Evolutionary conservation across 2,797 vertebrate genomes (phyloP).

Genomic region (Malurus splendens): DNA sequence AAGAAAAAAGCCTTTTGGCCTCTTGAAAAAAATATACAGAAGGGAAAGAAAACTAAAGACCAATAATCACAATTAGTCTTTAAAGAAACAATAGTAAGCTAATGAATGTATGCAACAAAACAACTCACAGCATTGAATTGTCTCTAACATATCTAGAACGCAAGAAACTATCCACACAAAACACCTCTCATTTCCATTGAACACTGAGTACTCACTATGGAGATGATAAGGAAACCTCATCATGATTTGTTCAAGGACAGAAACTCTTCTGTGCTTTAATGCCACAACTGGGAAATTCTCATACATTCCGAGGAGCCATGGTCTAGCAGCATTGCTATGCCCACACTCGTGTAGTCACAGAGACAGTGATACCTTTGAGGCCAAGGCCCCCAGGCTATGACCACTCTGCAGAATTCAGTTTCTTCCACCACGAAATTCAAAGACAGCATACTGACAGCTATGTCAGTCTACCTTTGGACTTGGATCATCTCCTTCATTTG

Average conservation of each 20-base stretch:
- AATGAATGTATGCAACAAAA: background rate
- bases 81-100: background rate
- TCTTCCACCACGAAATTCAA: background rate
- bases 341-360: accelerated
- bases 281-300: background rate
- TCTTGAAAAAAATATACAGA: background rate
- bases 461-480: background rate
- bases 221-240: background rate
- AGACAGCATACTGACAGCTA: background rate
- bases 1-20: background rate
- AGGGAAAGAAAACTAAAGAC: background rate
- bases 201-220: background rate
- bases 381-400: background rate
- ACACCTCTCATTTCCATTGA: background rate
- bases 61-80: background rate
- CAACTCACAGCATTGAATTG: background rate
- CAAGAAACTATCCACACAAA: background rate
- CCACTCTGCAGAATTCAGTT: background rate
- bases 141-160: background rate
- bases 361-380: background rate
- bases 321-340: background rate
- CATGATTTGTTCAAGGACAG: background rate
- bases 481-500: background rate
- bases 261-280: background rate
- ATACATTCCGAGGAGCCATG: background rate